Conservation (phyloP, 2,888 invertebrate genomes). For the Drosophila ochracea region DNA sequence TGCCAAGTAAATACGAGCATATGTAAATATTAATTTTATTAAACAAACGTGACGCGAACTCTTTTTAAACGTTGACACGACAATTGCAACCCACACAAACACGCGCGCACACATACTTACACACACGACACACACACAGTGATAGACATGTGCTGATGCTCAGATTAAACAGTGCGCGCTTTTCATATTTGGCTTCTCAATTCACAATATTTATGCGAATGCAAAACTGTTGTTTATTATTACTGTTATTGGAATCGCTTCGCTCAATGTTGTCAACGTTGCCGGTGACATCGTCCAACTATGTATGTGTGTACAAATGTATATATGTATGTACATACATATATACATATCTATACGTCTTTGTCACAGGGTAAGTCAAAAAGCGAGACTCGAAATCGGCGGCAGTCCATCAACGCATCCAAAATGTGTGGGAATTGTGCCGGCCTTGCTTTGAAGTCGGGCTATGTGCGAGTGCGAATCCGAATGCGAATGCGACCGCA, state of each 20-base stretch:
- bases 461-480: slow-evolving; percentile 1
- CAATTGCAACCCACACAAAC: slow-evolving; percentile 51
- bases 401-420: slow-evolving; percentile 65
- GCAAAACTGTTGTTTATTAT: slow-evolving; percentile 51
- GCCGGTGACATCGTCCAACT: slow-evolving; percentile 29
- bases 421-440: slow-evolving; percentile 61
- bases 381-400: slow-evolving; percentile 25
- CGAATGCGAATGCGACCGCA: slow-evolving; percentile 14
- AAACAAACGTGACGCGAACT: slow-evolving; percentile 73
- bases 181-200: slow-evolving; percentile 67
- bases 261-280: slow-evolving; percentile 1
- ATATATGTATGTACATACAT: accelerated
- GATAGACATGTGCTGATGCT: not conserved
- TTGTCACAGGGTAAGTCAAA: not conserved
- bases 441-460: slow-evolving; percentile 66
- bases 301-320: not conserved
- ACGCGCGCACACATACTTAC: slow-evolving; percentile 5
- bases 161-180: slow-evolving; percentile 49
- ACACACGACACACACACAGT: slow-evolving; percentile 10
- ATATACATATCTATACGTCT: too few relatives aligned
- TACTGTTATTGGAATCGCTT: slow-evolving; percentile 36
- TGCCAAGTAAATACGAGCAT: slow-evolving; percentile 71
- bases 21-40: slow-evolving; percentile 80
- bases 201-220: slow-evolving; percentile 64
- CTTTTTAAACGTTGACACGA: slow-evolving; percentile 54